Evolutionary conservation across 2,797 vertebrate species (phyloP).

Genomic region (Enteromius paludinosus): DNA sequence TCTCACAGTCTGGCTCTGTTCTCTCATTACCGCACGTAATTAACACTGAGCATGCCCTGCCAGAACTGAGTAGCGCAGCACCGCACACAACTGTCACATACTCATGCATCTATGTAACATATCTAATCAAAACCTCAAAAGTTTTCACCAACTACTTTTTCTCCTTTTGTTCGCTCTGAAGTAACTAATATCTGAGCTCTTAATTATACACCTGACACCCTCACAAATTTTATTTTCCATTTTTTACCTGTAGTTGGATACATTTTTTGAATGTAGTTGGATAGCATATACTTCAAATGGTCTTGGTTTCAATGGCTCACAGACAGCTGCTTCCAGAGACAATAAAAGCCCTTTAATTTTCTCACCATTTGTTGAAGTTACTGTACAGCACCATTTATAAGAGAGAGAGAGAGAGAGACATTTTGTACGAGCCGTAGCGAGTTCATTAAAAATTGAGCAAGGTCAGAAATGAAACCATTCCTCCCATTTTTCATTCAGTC

Average conservation of each 20-base stretch:
- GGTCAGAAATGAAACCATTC: constrained; percentile 81
- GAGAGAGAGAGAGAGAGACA: constrained; percentile 55
- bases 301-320: constrained; percentile 28
- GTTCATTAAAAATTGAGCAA: constrained; percentile 85
- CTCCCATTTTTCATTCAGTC: constrained; percentile 81
- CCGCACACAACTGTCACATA: constrained; percentile 72
- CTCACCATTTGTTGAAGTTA: constrained; percentile 72
- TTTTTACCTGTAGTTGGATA: not conserved
- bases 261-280: not conserved
- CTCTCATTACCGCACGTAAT: constrained; percentile 80
- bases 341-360: constrained; percentile 74
- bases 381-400: constrained; percentile 76
- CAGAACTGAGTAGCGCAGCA: constrained; percentile 66
- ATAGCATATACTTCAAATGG: not conserved
- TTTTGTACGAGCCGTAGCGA: constrained; percentile 69
- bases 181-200: not conserved
- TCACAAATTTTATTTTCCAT: constrained; percentile 22
- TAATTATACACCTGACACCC: constrained; percentile 27
- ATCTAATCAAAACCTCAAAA: constrained; percentile 65
- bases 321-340: constrained; percentile 67
- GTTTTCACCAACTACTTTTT: constrained; percentile 43
- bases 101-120: constrained; percentile 65
- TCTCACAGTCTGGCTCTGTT: constrained; percentile 77
- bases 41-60: constrained; percentile 78
- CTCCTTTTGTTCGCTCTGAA: constrained; percentile 8